Base-by-base conservation (phyloP, 1,140 invertebrate genomes). In the Rhizoglyphus robini region DNA sequence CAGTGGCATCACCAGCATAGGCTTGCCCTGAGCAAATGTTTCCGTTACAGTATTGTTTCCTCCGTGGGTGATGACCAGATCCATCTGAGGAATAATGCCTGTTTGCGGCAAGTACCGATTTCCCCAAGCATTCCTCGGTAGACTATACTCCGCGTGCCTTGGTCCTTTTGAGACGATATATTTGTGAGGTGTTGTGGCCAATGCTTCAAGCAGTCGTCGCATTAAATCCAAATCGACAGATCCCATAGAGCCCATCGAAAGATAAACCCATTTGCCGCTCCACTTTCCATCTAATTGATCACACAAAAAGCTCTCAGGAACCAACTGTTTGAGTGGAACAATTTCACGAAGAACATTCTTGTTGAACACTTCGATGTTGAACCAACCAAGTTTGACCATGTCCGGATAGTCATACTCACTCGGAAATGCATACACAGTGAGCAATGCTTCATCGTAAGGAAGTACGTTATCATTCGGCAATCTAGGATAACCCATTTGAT, bases 211-310 rank as follows among this genome's bases (percentile, higher is more conserved):
- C 8, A 63, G 20, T 60, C 36, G 11, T 8, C 5, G 5, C 36
- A 63, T 63, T 29, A 63, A 59, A 11, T 63, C 23, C 18, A 65
- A 11, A 69, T 71, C n/a, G 68, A 30, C 4, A 71, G 54, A 72
- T 72, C 71, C 46, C 63, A 67, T 8, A 32, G 11, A 29, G 5
- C 57, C 65, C 41, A 68, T 30, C 5, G 31, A 58, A 5, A 59
- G 57, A 27, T 61, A 68, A 20, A 67, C 68, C 29, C 64, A 23
- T 46, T 58, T 67, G 5, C 30, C 65, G 5, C 8, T 32, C 51
- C 23, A 54, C 15, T 32, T 25, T 11, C 51, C 51, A 27, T 54
- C 20, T 11, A 54, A 15, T 8, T 5, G 8, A 15, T 15, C 20
- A 27, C 15, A 11, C 8, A 32, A 32, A 25, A 25, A 54, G 8